Conservation (phyloP, 2,113 vertebrate genomes). For the Orcinus orca region DNA sequence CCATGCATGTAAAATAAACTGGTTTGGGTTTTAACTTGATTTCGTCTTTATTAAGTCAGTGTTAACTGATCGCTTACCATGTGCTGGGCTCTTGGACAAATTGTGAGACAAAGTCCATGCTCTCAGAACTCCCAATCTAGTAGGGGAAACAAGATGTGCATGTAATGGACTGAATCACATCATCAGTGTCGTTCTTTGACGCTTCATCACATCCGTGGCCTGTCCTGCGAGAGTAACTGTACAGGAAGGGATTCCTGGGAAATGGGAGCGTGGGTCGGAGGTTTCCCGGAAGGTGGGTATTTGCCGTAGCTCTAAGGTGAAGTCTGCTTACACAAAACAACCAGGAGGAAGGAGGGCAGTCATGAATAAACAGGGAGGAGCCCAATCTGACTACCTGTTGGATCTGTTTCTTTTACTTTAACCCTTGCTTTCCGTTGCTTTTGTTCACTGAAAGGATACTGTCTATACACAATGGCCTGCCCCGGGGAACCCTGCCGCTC, state of each 20-base stretch:
- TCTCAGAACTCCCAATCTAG: not conserved
- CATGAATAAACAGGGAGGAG: too few species aligned
- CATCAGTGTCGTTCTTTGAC: not conserved
- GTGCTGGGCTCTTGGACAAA: not conserved
- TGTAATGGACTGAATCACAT: not conserved
- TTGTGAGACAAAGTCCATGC: not conserved
- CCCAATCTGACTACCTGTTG: too few species aligned
- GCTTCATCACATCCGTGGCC: not conserved
- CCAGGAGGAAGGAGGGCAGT: not conserved
- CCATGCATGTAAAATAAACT: not conserved
- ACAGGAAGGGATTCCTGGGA: not conserved
- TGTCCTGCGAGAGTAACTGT: not conserved
- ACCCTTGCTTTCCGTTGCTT: too few species aligned
- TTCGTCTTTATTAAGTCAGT: not conserved
- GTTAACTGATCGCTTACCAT: not conserved
- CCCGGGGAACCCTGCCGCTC: too few species aligned
- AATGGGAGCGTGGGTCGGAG: not conserved
- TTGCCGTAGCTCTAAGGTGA: not conserved
- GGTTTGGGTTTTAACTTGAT: not conserved
- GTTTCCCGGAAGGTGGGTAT: not conserved
- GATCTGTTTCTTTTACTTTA: too few species aligned
- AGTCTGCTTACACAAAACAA: not conserved
- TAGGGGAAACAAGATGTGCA: not conserved
- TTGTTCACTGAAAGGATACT: too few species aligned
- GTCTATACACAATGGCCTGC: too few species aligned